Evolutionary conservation across 2,113 vertebrate genomes (phyloP), one percentile per base, ranked within the genome.

Genomic region (Phodopus roborovskii): DNA sequence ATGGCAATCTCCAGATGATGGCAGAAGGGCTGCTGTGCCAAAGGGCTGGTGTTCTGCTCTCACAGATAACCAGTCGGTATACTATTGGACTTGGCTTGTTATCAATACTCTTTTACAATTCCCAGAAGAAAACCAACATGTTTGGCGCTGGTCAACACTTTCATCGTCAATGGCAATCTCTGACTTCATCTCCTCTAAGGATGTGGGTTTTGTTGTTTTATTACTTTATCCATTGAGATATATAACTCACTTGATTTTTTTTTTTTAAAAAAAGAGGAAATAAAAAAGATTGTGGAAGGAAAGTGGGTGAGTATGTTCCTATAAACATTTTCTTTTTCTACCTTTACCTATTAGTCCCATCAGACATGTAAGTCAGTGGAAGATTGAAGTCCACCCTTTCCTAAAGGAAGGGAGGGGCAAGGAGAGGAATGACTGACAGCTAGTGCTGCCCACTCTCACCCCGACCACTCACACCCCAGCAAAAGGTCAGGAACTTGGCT

Each of bases 271-370:
- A 95, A 74, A 39, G 19, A 86, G 5, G 64, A 88, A 79, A 79
- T 39, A 58, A 36, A 58, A 36, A n/a, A 33, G n/a, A 30, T 56
- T 73, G 60, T 17, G n/a, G 16, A 13, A 48, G 60, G 82, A 75
- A 94, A 66, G 74, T 17, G 11, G 83, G 26, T 50, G 39, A 95
- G 48, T 39, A 92, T 28, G 74, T 42, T 90, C 79, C 48, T 45
- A 64, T 36, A 20, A 30, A 88, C 33, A 50, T 88, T 36, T 66
- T 87, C 73, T 62, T 74, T 90, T 90, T 60, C 70, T 91, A 50
- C 86, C 91, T 75, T 58, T 71, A 95, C 45, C 82, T 68, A 42
- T 71, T 48, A 81, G 64, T 91, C 71, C 53, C 84, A 84, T 45
- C 94, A 83, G 82, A 91, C 81, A 83, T 62, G 91, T 28, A 66